Evolutionary conservation across 2,113 vertebrate species (phyloP), one percentile per base, ranked within the genome.

Genomic region (Zapus hudsonius): DNA sequence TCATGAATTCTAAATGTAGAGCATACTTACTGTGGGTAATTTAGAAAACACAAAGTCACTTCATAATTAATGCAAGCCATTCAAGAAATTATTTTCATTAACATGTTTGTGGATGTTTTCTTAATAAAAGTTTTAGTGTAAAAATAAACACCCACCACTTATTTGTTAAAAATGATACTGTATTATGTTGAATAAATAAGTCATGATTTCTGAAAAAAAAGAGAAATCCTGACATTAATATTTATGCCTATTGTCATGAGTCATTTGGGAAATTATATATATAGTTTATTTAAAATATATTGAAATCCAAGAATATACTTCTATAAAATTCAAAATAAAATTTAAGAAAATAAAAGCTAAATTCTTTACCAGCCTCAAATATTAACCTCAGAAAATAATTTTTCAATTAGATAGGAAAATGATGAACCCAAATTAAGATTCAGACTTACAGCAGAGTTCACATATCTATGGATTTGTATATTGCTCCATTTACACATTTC

Each of bases 21-120:
- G 0, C 3, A 79, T 52, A 82, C 67, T 82, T 72, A 83, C 17
- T 91, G 4, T 92, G 33, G 13, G 3, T 23, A 23, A 40, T 79
- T 86, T 87, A 84, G 36, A 81, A 92, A 91, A 89, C 6, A 88
- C 7, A 88, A n/a, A n/a, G n/a, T n/a, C n/a, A n/a, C n/a, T n/a
- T n/a, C n/a, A 36, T 55, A 86, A 66, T 80, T 73, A 79, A 38
- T 52, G 5, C 29, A 84, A 74, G 55, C 2, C 0, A 80, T 27
- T 13, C 74, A 76, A 66, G 31, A 92, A 40, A 70, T 88, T 63
- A 44, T 80, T 83, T 44, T 22, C 20, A 86, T 36, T 82, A 90
- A 82, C 5, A 59, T n/a, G 55, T 23, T 70, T 89, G 5, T 66
- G 20, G 44, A 55, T 73, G 6, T n/a, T 84, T 87, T 82, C 73